phyloP scores from a whole-genome alignment of 1,140 invertebrate species.

The Battus philenor region DNA sequence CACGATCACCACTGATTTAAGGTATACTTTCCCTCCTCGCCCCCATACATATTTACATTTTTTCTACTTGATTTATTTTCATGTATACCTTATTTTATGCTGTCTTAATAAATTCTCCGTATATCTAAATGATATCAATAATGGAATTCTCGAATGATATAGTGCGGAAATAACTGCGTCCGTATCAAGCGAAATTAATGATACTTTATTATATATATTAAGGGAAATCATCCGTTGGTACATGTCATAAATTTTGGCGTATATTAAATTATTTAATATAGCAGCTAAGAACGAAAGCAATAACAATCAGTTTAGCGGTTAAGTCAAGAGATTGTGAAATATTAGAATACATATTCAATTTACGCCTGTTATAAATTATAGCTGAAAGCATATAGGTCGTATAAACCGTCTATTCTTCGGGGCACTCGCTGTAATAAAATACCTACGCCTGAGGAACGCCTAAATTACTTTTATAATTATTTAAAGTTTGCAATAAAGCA shows the following conservation, averaged over 20 bases:
- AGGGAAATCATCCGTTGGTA: conserved; percentile 12
- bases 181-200: conserved; percentile 10
- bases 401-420: background rate
- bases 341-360: background rate
- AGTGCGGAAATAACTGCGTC: conserved; percentile 1
- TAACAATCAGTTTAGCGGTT: conserved; percentile 2
- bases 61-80: conserved; percentile 30
- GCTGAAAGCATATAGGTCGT: background rate
- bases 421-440: background rate
- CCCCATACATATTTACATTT: conserved; percentile 21
- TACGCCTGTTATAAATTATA: background rate
- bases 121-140: conserved; percentile 10
- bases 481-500: background rate
- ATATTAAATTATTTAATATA: conserved; percentile 13
- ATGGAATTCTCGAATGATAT: conserved; percentile 10
- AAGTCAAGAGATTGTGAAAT: background rate
- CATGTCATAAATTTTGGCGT: conserved; percentile 8
- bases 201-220: conserved; percentile 11
- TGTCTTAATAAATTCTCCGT: background rate
- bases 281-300: background rate
- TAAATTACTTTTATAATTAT: background rate
- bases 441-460: background rate
- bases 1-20: conserved; percentile 53
- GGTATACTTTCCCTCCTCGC: conserved; percentile 30
- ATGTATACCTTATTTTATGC: conserved; percentile 5